These are phyloP conservation scores for Pedionomus torquatus DNA, from an alignment of 2,113 vertebrate genomes.

Conservation along the genomic window DNA sequence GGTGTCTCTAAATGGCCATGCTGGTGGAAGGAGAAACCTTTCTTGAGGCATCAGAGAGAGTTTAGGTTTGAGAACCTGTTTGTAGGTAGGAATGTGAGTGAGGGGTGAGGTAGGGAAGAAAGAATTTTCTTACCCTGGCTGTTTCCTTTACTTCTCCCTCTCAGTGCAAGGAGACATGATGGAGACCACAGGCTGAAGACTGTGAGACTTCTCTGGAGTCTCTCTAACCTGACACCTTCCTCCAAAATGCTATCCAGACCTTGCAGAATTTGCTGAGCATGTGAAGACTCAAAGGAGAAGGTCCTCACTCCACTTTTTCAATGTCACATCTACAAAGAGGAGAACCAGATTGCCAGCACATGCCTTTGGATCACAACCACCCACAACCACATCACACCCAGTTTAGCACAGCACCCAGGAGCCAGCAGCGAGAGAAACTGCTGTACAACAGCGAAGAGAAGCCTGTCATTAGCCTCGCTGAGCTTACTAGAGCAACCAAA, in stretches of 20 bases:
- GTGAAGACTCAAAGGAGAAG: slow-evolving; percentile 73
- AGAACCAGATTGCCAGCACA: neutral
- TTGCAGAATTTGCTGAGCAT: slow-evolving; percentile 72
- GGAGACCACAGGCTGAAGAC: slow-evolving; percentile 66
- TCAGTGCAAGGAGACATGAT: slow-evolving; percentile 72
- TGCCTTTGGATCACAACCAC: neutral
- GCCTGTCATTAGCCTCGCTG: neutral
- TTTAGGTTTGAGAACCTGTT: neutral
- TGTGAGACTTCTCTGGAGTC: slow-evolving; percentile 60
- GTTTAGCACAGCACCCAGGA: neutral
- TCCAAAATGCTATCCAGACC: slow-evolving; percentile 73
- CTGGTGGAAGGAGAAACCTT: neutral
- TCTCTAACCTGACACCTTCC: slow-evolving; percentile 68
- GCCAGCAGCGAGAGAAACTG: neutral
- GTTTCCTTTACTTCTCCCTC: neutral
- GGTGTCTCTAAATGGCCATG: neutral
- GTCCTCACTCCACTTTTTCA: neutral
- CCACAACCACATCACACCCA: neutral
- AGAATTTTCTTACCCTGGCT: neutral
- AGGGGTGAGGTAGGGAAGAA: neutral
- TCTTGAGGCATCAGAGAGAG: neutral
- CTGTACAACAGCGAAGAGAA: neutral
- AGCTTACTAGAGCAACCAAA: neutral
- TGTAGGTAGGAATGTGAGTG: neutral
- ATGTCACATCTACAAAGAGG: neutral